Conservation (phyloP, 2,113 vertebrate species). For the Tympanuchus pallidicinctus region DNA sequence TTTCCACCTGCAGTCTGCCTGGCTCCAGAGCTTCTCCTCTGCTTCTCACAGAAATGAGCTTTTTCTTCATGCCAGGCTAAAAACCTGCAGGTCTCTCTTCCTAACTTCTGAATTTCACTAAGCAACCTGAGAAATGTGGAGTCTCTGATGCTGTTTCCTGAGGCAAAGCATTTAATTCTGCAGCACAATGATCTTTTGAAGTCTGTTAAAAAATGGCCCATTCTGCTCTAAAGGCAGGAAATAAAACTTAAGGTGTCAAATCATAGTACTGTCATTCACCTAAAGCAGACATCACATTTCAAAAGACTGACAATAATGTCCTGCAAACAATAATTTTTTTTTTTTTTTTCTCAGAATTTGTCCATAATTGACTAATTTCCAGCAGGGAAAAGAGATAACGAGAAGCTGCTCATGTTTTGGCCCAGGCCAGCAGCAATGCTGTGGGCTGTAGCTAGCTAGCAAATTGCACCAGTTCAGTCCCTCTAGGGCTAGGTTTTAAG, state of each 20-base stretch:
- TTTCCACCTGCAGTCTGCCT: not conserved
- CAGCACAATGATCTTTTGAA: constrained; percentile 40
- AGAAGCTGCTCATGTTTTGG: not conserved
- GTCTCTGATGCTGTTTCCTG: constrained; percentile 20
- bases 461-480: not conserved
- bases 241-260: constrained; percentile 51
- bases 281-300: not conserved
- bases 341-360: not conserved
- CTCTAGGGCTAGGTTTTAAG: not conserved
- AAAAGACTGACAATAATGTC: constrained; percentile 11
- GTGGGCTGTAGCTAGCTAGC: not conserved
- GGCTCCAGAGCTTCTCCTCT: not conserved
- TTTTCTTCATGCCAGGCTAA: not conserved
- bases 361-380: constrained; percentile 27
- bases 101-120: constrained; percentile 13
- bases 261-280: not conserved
- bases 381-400: not conserved
- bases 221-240: constrained; percentile 39
- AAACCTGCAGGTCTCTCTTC: not conserved
- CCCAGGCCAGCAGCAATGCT: constrained; percentile 12
- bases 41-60: not conserved
- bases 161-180: constrained; percentile 48
- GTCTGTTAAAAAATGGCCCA: constrained; percentile 33
- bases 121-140: constrained; percentile 22
- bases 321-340: constrained; percentile 8